These are phyloP conservation scores for Tetrax tetrax DNA, from an alignment of 2,113 vertebrate genomes.

Conservation along the genomic window DNA sequence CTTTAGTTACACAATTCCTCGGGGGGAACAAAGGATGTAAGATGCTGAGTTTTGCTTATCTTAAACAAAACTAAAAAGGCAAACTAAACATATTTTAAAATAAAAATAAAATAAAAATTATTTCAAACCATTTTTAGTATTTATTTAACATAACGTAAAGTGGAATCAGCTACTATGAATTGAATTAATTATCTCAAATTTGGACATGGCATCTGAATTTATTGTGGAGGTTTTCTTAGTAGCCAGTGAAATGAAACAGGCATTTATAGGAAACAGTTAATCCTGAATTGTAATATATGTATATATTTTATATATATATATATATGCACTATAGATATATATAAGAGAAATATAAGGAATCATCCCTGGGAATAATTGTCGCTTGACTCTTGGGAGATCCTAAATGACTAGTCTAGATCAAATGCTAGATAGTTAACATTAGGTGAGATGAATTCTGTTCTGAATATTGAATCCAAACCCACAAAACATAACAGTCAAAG, in stretches of 20 bases:
- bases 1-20: neutral
- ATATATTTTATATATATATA: no score
- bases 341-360: neutral
- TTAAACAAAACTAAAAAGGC: neutral
- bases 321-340: neutral
- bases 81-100: neutral
- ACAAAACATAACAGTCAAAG: neutral
- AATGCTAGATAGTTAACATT: neutral
- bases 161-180: neutral
- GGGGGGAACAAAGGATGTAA: accelerated
- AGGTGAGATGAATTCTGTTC: neutral
- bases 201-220: neutral
- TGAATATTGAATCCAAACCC: neutral
- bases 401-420: neutral
- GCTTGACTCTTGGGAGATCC: neutral
- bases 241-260: neutral
- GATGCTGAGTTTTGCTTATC: neutral
- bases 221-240: neutral
- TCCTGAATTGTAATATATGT: neutral
- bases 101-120: accelerated
- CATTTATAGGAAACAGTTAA: neutral
- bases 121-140: neutral
- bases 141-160: neutral
- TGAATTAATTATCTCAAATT: neutral
- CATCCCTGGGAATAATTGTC: neutral